phyloP scores from a whole-genome alignment of 2,888 invertebrate genomes.

The Euplagia quadripunctaria region DNA sequence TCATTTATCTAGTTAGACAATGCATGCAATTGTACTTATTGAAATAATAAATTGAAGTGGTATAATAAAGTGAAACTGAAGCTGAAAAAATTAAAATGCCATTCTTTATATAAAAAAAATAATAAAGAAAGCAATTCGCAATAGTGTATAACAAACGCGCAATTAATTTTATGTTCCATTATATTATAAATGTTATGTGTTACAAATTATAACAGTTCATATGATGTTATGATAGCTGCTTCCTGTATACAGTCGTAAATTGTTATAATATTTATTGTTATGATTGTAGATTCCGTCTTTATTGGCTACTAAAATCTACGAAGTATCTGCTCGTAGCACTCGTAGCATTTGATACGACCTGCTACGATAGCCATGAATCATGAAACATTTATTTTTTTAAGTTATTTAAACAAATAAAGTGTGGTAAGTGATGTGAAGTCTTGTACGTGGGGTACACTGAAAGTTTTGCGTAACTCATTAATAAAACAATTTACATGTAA shows the following conservation, averaged over 20 bases:
- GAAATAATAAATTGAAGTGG: neutral
- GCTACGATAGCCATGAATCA: conserved; percentile 20
- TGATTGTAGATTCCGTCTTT: neutral
- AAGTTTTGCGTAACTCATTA: too few relatives aligned
- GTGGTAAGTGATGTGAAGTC: neutral
- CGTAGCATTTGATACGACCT: conserved; percentile 20
- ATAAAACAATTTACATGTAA: too few relatives aligned
- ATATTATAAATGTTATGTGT: neutral
- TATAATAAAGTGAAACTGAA: neutral
- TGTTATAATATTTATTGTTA: conserved; percentile 5
- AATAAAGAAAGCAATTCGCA: neutral
- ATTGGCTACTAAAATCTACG: conserved; percentile 5
- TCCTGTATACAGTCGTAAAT: conserved; percentile 4
- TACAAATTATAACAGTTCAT: conserved; percentile 12
- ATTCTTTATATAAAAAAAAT: neutral
- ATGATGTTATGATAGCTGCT: conserved; percentile 10
- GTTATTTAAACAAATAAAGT: too few relatives aligned
- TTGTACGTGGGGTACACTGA: too few relatives aligned
- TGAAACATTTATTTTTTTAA: too few relatives aligned
- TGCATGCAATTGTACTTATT: neutral
- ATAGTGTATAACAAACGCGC: neutral
- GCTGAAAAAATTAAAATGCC: neutral
- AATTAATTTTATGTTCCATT: conserved; percentile 6
- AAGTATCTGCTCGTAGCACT: conserved; percentile 21
- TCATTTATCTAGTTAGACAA: neutral